phyloP scores from a whole-genome alignment of 2,888 invertebrate species.

The Philereme transversata region DNA sequence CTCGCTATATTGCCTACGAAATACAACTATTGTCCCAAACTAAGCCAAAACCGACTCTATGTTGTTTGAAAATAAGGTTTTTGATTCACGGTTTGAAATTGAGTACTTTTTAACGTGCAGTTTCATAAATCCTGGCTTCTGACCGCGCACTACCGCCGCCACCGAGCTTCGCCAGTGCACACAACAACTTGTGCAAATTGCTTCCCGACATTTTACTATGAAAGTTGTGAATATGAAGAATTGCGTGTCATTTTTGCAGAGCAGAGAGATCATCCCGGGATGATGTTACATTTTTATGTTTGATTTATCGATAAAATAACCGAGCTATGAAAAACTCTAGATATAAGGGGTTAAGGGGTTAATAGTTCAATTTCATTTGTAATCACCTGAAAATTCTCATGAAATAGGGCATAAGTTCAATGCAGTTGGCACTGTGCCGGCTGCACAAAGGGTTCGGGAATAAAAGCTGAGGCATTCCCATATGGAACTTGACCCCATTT shows the following conservation, averaged over 20 bases:
- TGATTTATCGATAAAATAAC: no score
- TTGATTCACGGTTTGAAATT: constrained; percentile 18
- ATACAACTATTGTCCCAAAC: constrained; percentile 40
- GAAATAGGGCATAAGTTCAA: constrained; percentile 35
- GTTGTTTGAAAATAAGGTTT: constrained; percentile 32
- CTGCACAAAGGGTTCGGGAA: constrained; percentile 32
- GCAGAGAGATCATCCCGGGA: no score
- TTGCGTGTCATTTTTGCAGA: constrained; percentile 23
- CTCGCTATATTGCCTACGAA: constrained; percentile 51
- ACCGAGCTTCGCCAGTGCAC: constrained; percentile 50
- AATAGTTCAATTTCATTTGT: constrained; percentile 13
- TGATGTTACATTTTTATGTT: no score
- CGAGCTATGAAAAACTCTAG: no score
- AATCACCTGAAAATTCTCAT: constrained; percentile 19
- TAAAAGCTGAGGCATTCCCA: constrained; percentile 27
- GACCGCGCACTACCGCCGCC: constrained; percentile 38
- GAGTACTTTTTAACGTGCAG: constrained; percentile 53
- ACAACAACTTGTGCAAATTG: constrained; percentile 61
- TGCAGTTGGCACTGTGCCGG: constrained; percentile 47
- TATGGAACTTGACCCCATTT: constrained; percentile 36
- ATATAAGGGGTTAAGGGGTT: background rate
- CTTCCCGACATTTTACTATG: constrained; percentile 53
- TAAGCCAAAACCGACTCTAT: constrained; percentile 40
- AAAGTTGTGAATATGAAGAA: constrained; percentile 57
- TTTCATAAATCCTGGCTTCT: constrained; percentile 56